A percentile compares a stretch with the other conserved stretches of the same genome.
Evolutionary conservation across 2,888 invertebrate genomes (phyloP).

Genomic region (Belgica antarctica): DNA sequence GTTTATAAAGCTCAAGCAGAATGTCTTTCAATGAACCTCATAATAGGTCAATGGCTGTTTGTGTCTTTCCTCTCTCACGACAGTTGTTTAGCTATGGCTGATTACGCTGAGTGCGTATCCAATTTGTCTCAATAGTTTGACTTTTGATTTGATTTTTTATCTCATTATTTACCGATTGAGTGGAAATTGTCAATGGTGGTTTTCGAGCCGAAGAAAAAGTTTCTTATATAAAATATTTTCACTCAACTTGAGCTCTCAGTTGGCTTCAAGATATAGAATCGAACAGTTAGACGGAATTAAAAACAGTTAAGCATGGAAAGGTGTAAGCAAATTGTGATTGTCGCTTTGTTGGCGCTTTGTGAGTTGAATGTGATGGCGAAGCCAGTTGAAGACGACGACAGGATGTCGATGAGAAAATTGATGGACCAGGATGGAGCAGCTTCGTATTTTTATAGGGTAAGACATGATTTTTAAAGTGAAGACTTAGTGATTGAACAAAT

Average conservation of each 20-base stretch:
- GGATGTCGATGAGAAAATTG: neutral
- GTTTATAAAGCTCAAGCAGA: neutral
- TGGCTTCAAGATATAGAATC: neutral
- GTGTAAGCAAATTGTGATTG: neutral
- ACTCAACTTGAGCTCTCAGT: neutral
- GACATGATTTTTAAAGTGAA: too few species aligned
- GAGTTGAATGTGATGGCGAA: neutral
- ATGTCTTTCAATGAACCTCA: slow-evolving; percentile 1
- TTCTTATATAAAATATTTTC: slow-evolving; percentile 27
- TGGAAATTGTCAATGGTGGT: slow-evolving; percentile 20
- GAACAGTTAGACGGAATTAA: neutral
- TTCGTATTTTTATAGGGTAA: slow-evolving; percentile 50
- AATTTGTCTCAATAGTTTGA: slow-evolving; percentile 17
- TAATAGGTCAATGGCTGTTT: slow-evolving; percentile 17
- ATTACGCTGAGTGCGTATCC: slow-evolving; percentile 12
- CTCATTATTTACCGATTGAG: slow-evolving; percentile 10
- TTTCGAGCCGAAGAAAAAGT: neutral
- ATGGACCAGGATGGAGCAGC: slow-evolving; percentile 52
- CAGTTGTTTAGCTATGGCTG: neutral
- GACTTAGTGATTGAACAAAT: too few species aligned
- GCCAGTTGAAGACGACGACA: neutral
- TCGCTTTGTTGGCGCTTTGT: neutral
- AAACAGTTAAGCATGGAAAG: neutral
- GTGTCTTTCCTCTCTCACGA: neutral
- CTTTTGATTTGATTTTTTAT: slow-evolving; percentile 20